phyloP scores from a whole-genome alignment of 2,888 invertebrate genomes.

The Luffia ferchaultella region DNA sequence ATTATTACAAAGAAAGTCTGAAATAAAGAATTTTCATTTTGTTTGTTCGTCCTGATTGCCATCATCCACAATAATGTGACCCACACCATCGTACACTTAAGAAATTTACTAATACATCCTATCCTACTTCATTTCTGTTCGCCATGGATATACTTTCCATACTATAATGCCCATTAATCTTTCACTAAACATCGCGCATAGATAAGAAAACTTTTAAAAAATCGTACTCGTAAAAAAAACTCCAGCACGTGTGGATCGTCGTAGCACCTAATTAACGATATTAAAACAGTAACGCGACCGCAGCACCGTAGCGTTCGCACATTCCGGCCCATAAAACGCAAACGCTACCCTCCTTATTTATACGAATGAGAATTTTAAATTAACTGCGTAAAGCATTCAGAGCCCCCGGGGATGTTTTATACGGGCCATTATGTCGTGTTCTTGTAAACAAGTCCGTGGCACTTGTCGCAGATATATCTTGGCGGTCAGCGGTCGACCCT shows the following conservation, averaged over 20 bases:
- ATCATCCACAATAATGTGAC: too few relatives aligned
- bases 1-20: too few relatives aligned
- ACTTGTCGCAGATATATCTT: constrained; percentile 58
- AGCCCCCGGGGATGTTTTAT: constrained; percentile 28
- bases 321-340: constrained; percentile 62
- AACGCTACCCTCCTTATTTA: constrained; percentile 63
- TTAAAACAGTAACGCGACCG: constrained; percentile 57
- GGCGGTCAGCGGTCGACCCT: constrained; percentile 30
- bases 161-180: too few relatives aligned
- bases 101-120: too few relatives aligned
- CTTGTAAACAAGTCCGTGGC: constrained; percentile 56
- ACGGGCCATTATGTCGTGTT: constrained; percentile 48
- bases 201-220: too few relatives aligned
- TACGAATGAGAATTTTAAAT: constrained; percentile 65
- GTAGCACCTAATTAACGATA: constrained; percentile 64
- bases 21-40: too few relatives aligned
- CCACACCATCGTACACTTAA: too few relatives aligned
- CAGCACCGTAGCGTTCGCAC: constrained; percentile 57
- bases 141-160: too few relatives aligned
- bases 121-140: too few relatives aligned
- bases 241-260: constrained; percentile 28
- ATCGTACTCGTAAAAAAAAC: too few relatives aligned
- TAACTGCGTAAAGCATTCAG: constrained; percentile 58
- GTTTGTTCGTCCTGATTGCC: too few relatives aligned
- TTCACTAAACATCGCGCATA: too few relatives aligned